Base-by-base conservation (phyloP, 2,888 invertebrate genomes). In the Sphaerophoria taeniata region DNA sequence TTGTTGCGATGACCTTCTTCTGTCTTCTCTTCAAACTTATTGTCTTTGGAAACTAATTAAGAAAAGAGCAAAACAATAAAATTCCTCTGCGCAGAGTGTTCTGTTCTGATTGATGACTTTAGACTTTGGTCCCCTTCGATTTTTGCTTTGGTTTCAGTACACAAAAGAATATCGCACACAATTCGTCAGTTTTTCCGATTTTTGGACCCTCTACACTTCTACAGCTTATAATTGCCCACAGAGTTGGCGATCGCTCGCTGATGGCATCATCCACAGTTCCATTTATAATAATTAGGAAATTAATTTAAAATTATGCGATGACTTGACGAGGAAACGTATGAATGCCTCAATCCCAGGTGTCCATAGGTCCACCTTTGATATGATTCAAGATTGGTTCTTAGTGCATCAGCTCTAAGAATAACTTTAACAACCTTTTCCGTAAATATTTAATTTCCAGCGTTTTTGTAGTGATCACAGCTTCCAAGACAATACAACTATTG, bases 201-300 rank as follows among this genome's bases (percentile, higher is more conserved):
- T 11, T 6, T 5, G 12, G 36, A n/a, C 33, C 31, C 9, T 45
- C 33, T 45, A 43, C 2, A 70, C 76, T 77, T 77, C 70, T 70
- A 36, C 61, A 16, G 36, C 51, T 36, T 53, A 39, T 43, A 61
- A 71, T 70, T 70, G 36, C 61, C 47, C n/a, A 55, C 36, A 53
- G 53, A 45, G 36, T 24, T 56, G 51, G 33, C 71, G 60, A 45
- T 67, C 45, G 58, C 31, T 24, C 31, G 11, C 14, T 79, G 73
- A 73, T 79, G 79, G 60, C 79, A 79, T 79, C 67, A 60, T 69
- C 73, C 73, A 72, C 72, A 65, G 24, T 72, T 49, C 51, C 60
- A 63, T 49, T 70, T 63, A 70, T 56, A 61, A 56, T 70, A 51
- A 65, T 74, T 70, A 47, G 55, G 61, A 49, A 69, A 79, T 79